These are phyloP conservation scores for Cephus spinipes DNA, from an alignment of 2,888 invertebrate genomes.

Conservation along the genomic window DNA sequence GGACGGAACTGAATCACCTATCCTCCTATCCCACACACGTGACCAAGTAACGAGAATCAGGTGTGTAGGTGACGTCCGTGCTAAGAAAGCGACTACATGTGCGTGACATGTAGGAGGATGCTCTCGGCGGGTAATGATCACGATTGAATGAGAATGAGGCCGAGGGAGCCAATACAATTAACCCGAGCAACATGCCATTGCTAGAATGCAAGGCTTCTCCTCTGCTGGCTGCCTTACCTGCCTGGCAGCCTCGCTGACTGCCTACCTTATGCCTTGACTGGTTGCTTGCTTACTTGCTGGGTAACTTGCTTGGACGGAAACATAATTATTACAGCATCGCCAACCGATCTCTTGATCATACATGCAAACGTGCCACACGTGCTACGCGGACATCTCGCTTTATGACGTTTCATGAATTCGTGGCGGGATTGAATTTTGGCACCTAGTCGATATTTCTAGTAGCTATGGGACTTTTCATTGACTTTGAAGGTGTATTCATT, in stretches of 20 bases:
- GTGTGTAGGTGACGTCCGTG: constrained; percentile 15
- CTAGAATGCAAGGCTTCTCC: constrained; percentile 44
- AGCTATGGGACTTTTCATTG: neutral
- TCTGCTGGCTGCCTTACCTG: constrained; percentile 23
- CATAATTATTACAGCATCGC: constrained; percentile 52
- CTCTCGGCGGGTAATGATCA: constrained; percentile 59
- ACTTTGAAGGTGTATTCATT: neutral
- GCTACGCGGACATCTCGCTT: neutral
- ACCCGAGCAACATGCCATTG: constrained; percentile 57
- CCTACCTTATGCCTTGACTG: constrained; percentile 22
- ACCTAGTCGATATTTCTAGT: neutral
- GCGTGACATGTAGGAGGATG: constrained; percentile 56
- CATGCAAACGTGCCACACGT: constrained; percentile 9
- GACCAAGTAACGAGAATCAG: constrained; percentile 28
- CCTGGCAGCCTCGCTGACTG: constrained; percentile 19
- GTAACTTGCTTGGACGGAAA: constrained; percentile 27
- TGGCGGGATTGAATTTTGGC: neutral
- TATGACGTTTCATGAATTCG: neutral
- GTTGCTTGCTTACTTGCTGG: constrained; percentile 35
- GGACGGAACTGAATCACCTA: constrained; percentile 26
- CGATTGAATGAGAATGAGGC: constrained; percentile 64
- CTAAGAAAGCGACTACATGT: constrained; percentile 39
- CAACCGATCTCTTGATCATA: constrained; percentile 37
- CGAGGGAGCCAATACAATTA: constrained; percentile 61
- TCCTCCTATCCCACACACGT: constrained; percentile 19